A percentile compares a stretch with the other conserved stretches of the same genome.
phyloP scores from a whole-genome alignment of 2,797 vertebrate genomes.

The Xenopus petersii region DNA sequence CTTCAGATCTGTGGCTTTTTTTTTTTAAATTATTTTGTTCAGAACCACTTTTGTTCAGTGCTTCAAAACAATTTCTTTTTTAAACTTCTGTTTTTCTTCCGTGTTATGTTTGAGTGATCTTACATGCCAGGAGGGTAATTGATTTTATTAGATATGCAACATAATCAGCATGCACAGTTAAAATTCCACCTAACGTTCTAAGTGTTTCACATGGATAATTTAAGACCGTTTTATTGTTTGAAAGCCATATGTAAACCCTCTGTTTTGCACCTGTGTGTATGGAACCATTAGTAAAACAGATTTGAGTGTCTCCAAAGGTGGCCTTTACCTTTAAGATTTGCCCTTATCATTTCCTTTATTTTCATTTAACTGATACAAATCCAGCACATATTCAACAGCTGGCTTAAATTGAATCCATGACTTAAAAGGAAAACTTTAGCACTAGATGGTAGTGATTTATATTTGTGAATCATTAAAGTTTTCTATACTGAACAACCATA shows the following conservation, averaged over 20 bases:
- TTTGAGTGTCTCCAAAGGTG: constrained; percentile 41
- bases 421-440: constrained; percentile 17
- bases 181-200: constrained; percentile 27
- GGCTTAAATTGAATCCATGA: constrained; percentile 46
- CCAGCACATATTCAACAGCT: constrained; percentile 35
- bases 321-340: constrained; percentile 44
- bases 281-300: constrained; percentile 36
- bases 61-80: constrained; percentile 13
- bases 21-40: constrained; percentile 16
- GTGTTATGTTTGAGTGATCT: constrained; percentile 15
- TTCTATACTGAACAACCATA: neutral
- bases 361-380: constrained; percentile 29
- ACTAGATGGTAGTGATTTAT: constrained; percentile 38
- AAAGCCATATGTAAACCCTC: constrained; percentile 35
- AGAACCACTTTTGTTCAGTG: constrained; percentile 13
- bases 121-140: constrained; percentile 13
- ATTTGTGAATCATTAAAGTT: constrained; percentile 12
- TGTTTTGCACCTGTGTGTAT: constrained; percentile 48
- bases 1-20: constrained; percentile 4
- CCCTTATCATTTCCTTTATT: constrained; percentile 43
- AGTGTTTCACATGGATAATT: constrained; percentile 23
- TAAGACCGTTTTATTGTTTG: constrained; percentile 39
- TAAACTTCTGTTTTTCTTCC: constrained; percentile 10
- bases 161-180: constrained; percentile 26
- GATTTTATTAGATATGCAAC: constrained; percentile 40